These are phyloP conservation scores for Idaea dimidiata DNA, from an alignment of 2,888 invertebrate species.

Conservation along the genomic window DNA sequence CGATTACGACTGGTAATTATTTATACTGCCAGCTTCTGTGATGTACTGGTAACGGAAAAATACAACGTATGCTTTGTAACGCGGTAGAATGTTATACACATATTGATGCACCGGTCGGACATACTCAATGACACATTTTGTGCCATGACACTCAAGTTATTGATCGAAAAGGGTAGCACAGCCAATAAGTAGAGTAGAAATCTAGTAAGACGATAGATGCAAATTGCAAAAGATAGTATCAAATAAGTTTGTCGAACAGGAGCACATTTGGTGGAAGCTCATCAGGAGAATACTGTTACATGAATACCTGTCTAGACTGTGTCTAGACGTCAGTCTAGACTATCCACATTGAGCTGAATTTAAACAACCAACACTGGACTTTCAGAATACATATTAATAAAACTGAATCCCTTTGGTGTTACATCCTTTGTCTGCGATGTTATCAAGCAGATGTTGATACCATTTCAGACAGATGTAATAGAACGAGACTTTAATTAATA, in stretches of 20 bases:
- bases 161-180: not conserved
- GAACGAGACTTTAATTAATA: not conserved
- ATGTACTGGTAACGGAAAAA: slow-evolving; percentile 13
- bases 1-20: slow-evolving; percentile 17
- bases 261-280: slow-evolving; percentile 59
- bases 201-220: slow-evolving; percentile 13
- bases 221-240: slow-evolving; percentile 26
- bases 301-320: slow-evolving; percentile 77
- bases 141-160: not conserved
- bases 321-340: slow-evolving; percentile 77
- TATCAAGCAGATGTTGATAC: too few species aligned
- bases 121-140: not conserved
- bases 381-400: slow-evolving; percentile 30
- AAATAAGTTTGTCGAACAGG: slow-evolving; percentile 44
- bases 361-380: slow-evolving; percentile 37
- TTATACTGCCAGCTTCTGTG: slow-evolving; percentile 15
- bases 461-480: not conserved
- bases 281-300: slow-evolving; percentile 62
- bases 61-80: not conserved
- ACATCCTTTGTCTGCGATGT: slow-evolving; percentile 18
- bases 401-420: slow-evolving; percentile 27
- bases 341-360: slow-evolving; percentile 62
- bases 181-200: not conserved
- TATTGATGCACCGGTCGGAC: not conserved
- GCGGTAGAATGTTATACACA: not conserved